Evolutionary conservation across 2,113 vertebrate genomes (phyloP).

Genomic region (Aegotheles bennettii): DNA sequence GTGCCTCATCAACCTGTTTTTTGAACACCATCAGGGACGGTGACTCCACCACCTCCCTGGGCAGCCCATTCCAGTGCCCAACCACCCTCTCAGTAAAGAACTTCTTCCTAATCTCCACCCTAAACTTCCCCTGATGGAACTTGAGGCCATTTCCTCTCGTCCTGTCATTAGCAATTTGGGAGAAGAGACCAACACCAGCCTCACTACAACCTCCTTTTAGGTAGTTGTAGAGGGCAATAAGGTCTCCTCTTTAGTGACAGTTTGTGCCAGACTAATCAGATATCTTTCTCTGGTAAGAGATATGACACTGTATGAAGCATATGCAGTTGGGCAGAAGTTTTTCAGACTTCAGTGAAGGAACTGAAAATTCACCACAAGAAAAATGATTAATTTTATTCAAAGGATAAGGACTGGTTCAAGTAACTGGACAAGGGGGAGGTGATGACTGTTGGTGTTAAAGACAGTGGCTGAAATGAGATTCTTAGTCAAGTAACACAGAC

Average conservation of each 20-base stretch:
- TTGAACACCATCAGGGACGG: too few relatives aligned
- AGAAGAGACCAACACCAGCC: too few relatives aligned
- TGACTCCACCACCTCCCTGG: too few relatives aligned
- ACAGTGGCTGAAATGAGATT: not conserved
- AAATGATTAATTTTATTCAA: not conserved
- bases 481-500: not conserved
- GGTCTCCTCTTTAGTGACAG: not conserved
- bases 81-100: too few relatives aligned
- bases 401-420: not conserved
- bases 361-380: not conserved
- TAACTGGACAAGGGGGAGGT: not conserved
- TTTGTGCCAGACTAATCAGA: not conserved
- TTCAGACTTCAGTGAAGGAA: not conserved
- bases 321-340: not conserved
- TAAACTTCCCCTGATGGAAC: too few relatives aligned
- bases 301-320: not conserved
- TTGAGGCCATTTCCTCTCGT: too few relatives aligned
- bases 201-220: too few relatives aligned
- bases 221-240: too few relatives aligned
- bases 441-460: not conserved
- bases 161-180: too few relatives aligned
- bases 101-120: too few relatives aligned
- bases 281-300: not conserved
- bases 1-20: too few relatives aligned
- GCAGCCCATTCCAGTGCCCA: too few relatives aligned